Evolutionary conservation across 1,140 invertebrate species (phyloP).

Genomic region (Drosophila bifasciata): DNA sequence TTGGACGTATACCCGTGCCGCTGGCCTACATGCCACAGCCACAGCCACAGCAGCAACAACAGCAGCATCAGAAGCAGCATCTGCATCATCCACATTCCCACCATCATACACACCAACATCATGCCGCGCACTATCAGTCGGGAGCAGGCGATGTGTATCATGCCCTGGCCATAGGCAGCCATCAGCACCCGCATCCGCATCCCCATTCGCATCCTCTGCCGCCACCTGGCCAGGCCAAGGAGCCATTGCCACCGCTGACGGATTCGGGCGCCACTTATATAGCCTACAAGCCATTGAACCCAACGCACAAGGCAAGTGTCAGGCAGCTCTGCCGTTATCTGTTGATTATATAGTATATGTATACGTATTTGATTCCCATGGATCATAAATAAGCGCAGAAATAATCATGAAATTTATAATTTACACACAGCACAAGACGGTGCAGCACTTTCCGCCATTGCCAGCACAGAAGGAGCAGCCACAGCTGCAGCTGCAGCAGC

Average conservation of each 20-base stretch:
- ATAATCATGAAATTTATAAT: constrained; percentile 72
- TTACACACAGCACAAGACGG: constrained; percentile 77
- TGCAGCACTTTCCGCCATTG: constrained; percentile 78
- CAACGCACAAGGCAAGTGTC: constrained; percentile 67
- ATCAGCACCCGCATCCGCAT: constrained; percentile 31
- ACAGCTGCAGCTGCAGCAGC: constrained; percentile 37
- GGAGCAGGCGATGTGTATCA: constrained; percentile 74
- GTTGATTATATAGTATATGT: no score
- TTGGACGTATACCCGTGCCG: constrained; percentile 66
- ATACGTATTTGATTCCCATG: constrained; percentile 28
- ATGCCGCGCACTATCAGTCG: constrained; percentile 61
- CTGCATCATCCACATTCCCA: constrained; percentile 16
- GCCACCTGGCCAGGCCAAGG: constrained; percentile 62
- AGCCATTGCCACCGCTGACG: constrained; percentile 20
- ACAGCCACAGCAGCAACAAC: constrained; percentile 30
- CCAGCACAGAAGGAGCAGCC: constrained; percentile 21
- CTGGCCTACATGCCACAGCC: constrained; percentile 71
- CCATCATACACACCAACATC: constrained; percentile 21
- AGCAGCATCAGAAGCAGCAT: constrained; percentile 20
- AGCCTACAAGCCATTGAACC: constrained; percentile 74
- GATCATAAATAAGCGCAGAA: constrained; percentile 63
- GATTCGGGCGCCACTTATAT: constrained; percentile 68
- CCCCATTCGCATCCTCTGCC: constrained; percentile 22
- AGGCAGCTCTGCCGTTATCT: neutral
- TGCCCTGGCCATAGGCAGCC: constrained; percentile 42